These are phyloP conservation scores for Ditylenchus weischeri DNA, from an alignment of 2,888 invertebrate species.

Conservation along the genomic window DNA sequence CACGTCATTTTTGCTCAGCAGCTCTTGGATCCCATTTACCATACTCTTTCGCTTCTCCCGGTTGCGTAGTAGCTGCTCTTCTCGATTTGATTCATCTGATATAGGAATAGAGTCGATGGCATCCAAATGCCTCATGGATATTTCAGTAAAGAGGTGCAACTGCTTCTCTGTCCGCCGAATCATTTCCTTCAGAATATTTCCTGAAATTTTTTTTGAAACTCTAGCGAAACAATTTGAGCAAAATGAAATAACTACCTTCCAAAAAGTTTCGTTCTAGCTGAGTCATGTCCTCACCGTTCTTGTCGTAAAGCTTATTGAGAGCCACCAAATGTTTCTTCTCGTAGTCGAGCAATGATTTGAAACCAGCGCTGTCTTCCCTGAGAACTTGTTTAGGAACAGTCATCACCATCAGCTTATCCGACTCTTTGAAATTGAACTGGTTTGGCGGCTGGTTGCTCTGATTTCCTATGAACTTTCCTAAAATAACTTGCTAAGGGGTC, in stretches of 20 bases:
- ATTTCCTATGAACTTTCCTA: slow-evolving; percentile 39
- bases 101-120: slow-evolving; percentile 50
- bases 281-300: slow-evolving; percentile 41
- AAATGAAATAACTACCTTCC: slow-evolving; percentile 33
- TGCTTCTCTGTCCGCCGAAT: slow-evolving; percentile 46
- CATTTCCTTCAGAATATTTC: slow-evolving; percentile 43
- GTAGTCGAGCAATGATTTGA: slow-evolving; percentile 42
- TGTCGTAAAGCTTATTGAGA: slow-evolving; percentile 41
- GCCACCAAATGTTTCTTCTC: slow-evolving; percentile 47
- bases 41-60: slow-evolving; percentile 52
- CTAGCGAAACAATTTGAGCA: slow-evolving; percentile 1
- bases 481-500: too few species aligned
- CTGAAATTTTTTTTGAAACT: slow-evolving; percentile 25
- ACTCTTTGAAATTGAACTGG: slow-evolving; percentile 44
- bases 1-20: slow-evolving; percentile 52
- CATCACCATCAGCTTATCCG: slow-evolving; percentile 51
- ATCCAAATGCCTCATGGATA: slow-evolving; percentile 44
- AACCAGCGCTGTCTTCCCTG: slow-evolving; percentile 40
- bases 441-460: slow-evolving; percentile 33
- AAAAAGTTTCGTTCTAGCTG: slow-evolving; percentile 51
- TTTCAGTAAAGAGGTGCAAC: slow-evolving; percentile 46
- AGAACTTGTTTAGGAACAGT: slow-evolving; percentile 32
- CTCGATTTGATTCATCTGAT: slow-evolving; percentile 39
- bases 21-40: slow-evolving; percentile 45
- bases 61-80: slow-evolving; percentile 44